phyloP scores from a whole-genome alignment of 2,888 invertebrate genomes.

The Chalcosyrphus nemorum region DNA sequence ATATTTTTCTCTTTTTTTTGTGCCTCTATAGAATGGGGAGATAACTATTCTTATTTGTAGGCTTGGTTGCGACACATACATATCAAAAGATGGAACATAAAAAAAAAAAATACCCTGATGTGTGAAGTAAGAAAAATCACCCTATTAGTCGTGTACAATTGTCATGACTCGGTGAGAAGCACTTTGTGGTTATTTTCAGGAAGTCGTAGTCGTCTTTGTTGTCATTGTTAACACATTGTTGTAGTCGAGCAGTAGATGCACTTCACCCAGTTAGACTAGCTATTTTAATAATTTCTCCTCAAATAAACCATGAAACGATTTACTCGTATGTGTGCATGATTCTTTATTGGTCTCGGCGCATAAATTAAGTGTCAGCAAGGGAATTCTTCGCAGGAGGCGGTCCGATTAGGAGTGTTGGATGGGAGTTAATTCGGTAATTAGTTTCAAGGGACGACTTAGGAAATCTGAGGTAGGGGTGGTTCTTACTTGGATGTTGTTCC shows the following conservation, averaged over 20 bases:
- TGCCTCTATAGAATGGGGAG: background rate
- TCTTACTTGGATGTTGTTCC: background rate
- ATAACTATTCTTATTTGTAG: conserved; percentile 11
- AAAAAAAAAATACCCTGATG: background rate
- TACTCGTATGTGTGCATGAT: conserved; percentile 21
- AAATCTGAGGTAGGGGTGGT: background rate
- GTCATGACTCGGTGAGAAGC: conserved; percentile 33
- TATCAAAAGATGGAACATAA: background rate
- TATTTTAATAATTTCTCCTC: conserved; percentile 25
- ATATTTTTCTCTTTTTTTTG: conserved; percentile 49
- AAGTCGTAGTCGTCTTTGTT: conserved; percentile 13
- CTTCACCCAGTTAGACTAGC: conserved; percentile 24
- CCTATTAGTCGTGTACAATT: conserved; percentile 24
- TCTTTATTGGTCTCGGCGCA: conserved; percentile 22
- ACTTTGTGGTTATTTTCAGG: conserved; percentile 60
- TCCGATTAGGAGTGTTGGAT: conserved; percentile 49
- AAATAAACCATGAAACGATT: conserved; percentile 44
- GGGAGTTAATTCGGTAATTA: conserved; percentile 29
- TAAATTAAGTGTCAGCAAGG: conserved; percentile 36
- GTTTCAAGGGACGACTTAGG: conserved; percentile 22
- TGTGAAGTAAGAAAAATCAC: conserved; percentile 36
- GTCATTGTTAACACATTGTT: conserved; percentile 16
- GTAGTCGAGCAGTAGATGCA: conserved; percentile 54
- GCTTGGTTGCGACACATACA: background rate
- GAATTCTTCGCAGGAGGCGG: background rate